Percentiles rank a stretch among this genome's conserved stretches.
These are phyloP conservation scores for Colletes collaris DNA, from an alignment of 2,888 invertebrate species.

Conservation along the genomic window DNA sequence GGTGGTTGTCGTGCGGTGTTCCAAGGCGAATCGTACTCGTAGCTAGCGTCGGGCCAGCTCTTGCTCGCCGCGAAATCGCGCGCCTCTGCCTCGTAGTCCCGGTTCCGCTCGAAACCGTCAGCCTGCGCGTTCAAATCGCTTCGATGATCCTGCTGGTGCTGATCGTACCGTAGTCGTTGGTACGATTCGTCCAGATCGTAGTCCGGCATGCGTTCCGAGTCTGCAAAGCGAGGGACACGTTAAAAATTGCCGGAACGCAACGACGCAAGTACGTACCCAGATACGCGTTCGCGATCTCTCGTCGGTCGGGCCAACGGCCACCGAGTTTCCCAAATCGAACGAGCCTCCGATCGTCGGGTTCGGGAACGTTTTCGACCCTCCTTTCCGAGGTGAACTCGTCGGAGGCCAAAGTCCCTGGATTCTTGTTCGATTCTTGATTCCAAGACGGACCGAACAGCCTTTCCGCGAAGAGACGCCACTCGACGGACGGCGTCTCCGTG, in stretches of 20 bases:
- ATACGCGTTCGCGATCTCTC: no score
- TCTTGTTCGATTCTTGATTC: constrained; percentile 58
- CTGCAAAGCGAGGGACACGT: constrained; percentile 28
- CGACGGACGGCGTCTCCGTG: constrained; percentile 62
- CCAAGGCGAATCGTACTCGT: constrained; percentile 66
- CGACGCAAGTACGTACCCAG: no score
- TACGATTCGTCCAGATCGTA: constrained; percentile 66
- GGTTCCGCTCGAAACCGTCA: constrained; percentile 49
- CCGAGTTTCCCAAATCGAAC: constrained; percentile 74
- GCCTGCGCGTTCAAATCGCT: constrained; percentile 31
- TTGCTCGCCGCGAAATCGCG: constrained; percentile 67
- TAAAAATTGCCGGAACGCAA: no score
- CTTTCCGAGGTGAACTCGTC: constrained; percentile 60
- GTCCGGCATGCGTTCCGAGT: constrained; percentile 51
- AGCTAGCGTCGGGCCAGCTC: constrained; percentile 68
- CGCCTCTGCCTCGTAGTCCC: constrained; percentile 61
- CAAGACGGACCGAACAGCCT: constrained; percentile 68
- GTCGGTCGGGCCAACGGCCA: constrained; percentile 55
- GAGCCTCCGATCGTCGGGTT: constrained; percentile 63
- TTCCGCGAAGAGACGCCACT: constrained; percentile 75
- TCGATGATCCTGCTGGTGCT: constrained; percentile 50
- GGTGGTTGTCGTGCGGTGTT: constrained; percentile 45
- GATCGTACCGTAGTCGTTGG: constrained; percentile 52
- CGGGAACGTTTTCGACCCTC: constrained; percentile 61
- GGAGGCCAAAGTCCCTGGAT: no score